Evolutionary conservation across 1,140 invertebrate species (phyloP).

Genomic region (Agrilus planipennis): DNA sequence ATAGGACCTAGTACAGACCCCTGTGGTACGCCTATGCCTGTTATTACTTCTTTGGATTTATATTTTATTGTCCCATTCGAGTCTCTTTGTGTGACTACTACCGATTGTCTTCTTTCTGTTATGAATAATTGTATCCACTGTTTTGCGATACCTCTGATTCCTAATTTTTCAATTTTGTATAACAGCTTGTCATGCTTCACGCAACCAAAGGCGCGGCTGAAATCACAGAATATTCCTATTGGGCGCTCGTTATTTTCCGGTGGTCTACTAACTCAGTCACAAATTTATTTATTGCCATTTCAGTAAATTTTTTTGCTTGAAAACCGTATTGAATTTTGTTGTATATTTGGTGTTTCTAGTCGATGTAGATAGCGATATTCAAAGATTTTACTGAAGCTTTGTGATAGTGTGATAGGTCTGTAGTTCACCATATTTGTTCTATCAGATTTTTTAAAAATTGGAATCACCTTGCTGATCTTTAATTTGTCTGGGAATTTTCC

Average conservation of each 20-base stretch:
- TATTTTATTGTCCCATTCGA: too few species aligned
- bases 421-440: neutral
- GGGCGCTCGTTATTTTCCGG: neutral
- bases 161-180: neutral
- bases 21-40: too few species aligned
- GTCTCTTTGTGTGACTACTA: too few species aligned
- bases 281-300: neutral
- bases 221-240: neutral
- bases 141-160: neutral
- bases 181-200: neutral
- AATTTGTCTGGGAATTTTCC: neutral
- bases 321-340: neutral
- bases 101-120: constrained; percentile 5
- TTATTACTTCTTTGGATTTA: too few species aligned
- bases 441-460: neutral
- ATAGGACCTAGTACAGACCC: too few species aligned
- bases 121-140: constrained; percentile 7
- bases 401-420: neutral
- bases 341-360: neutral
- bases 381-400: neutral
- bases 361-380: neutral
- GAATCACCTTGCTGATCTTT: neutral
- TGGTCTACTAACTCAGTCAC: neutral
- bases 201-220: neutral
- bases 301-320: neutral